Conservation (phyloP, 2,797 vertebrate species). For the Helostoma temminkii region DNA sequence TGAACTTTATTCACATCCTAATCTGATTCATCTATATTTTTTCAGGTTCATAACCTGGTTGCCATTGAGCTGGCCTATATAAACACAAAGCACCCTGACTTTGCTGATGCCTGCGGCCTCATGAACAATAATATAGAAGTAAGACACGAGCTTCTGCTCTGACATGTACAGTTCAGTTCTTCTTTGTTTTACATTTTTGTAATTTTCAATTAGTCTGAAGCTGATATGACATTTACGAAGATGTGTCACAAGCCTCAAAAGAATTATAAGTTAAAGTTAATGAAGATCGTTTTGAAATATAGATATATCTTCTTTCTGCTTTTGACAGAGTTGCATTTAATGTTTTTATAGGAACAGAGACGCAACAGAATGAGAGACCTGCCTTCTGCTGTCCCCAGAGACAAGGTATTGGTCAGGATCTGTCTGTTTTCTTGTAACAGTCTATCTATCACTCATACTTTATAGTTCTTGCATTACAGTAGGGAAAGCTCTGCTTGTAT, state of each 20-base stretch:
- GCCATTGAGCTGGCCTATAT: conserved; percentile 98
- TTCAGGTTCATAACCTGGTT: conserved; percentile 97
- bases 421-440: not conserved
- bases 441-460: not conserved
- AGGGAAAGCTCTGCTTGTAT: conserved; percentile 17
- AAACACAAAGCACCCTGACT: conserved; percentile 99
- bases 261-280: not conserved
- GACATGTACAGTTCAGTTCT: no score
- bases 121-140: conserved; percentile 99
- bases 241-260: not conserved
- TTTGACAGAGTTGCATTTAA: not conserved
- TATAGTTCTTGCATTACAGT: no score
- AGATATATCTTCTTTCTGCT: not conserved
- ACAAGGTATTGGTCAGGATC: conserved; percentile 87
- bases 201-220: not conserved
- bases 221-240: not conserved
- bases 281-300: not conserved
- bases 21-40: conserved; percentile 4
- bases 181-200: not conserved
- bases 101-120: conserved; percentile 95
- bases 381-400: conserved; percentile 88
- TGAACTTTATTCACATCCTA: not conserved
- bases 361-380: conserved; percentile 94
- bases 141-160: conserved; percentile 9
- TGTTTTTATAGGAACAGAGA: conserved; percentile 90